Base-by-base conservation (phyloP, 2,888 invertebrate genomes). In the Clistopyga incitator region DNA sequence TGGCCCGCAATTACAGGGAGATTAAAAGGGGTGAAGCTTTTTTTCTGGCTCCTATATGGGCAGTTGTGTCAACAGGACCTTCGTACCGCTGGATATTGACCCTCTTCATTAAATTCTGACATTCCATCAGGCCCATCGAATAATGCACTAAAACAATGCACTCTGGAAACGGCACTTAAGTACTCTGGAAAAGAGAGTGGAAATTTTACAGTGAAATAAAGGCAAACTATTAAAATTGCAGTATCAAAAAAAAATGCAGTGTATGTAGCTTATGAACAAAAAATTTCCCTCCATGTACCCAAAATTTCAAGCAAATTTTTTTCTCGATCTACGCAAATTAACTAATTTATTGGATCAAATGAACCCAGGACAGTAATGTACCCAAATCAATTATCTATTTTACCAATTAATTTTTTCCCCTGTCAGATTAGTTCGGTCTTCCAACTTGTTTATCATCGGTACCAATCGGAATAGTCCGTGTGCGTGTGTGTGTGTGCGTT, bases 1-100 rank as follows among this genome's bases (percentile, higher is more conserved):
- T 52, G 65, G 20, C 23, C 13, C 23, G 52, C 47, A 75, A 78
- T 78, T 78, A 78, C 13, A 65, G 71, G 65, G 65, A 72, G 42
- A 72, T 72, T 72, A 20, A 23, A 54, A 47, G 59, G 47, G 68
- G 67, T n/a, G 34, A 68, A 20, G 11, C n/a, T n/a, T 52, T 75
- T 64, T 56, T 67, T 67, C n/a, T 42, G 34, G 20, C 42, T 64
- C 34, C 20, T n/a, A 38, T 64, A 42, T 64, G 10, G 64, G 20
- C 42, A 20, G 13, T 42, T 3, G 18, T 64, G 10, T 42, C n/a
- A n/a, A 61, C 61, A 38, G 18, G 38, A 38, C 23, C 18, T 0
- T 61, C 34, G 18, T 38, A 29, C 25, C 4, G 34, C 38, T 34
- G 38, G 10, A 38, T 11, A 18, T n/a, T 54, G 23, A 23, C 13